Base-by-base conservation (phyloP, 2,113 vertebrate species). In the Centrocercus urophasianus region DNA sequence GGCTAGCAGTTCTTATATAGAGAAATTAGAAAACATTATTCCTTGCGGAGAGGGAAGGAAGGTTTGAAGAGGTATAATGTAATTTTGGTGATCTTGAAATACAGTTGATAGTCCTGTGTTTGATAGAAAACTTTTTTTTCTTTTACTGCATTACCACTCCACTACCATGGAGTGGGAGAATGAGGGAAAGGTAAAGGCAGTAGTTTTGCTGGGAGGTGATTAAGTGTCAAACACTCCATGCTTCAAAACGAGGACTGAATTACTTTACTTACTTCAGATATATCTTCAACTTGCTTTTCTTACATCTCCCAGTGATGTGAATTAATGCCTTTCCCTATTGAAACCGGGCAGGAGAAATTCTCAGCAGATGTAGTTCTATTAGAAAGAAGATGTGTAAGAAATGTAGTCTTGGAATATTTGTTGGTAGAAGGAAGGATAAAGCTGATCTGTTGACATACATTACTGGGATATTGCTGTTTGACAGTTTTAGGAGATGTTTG, bases 51-150 rank as follows among this genome's bases (percentile, higher is more conserved):
- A 48, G 69, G 47, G 45, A 60, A 24, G 72, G 32, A 66, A 78
- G 27, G 63, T 89, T 22, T 84, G 56, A 73, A 87, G 67, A 72
- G 48, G 43, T 60, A 36, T 45, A 63, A 48, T 61, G 12, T 69
- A 67, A 13, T 16, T 70, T 40, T 73, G 30, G 25, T 38, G 34
- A 69, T 95, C 69, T 79, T 92, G 86, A 93, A 95, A 73, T 78
- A 45, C 43, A 59, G 28, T 56, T 75, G 50, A 50, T 13, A 57
- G 38, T 73, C 28, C 30, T 50, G 1, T 78, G n/a, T 84, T 92
- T 83, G 50, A 75, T 36, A 92, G 73, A 61, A 85, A 78, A 70
- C 5, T 57, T n/a, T 20, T 56, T 92, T 82, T 75, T 52, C 56
- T 9, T 83, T 83, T 86, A 9, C 87, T 69, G 47, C 48, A 74